Evolutionary conservation across 2,797 vertebrate species (phyloP), one percentile per base, ranked within the genome.

Genomic region (Sebastolobus altivelis): DNA sequence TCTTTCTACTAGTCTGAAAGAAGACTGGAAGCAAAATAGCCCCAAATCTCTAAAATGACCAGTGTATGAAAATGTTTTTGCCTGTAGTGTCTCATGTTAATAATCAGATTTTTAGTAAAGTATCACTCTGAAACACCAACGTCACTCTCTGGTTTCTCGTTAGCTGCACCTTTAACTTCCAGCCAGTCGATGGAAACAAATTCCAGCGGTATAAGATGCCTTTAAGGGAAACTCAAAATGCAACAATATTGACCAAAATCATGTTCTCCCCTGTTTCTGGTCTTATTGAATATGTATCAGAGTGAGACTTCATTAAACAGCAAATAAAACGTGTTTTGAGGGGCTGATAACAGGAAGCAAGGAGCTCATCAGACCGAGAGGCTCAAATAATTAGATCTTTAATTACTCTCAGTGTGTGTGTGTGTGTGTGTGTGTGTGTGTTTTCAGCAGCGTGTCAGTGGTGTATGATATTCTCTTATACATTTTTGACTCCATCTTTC

Each of bases 371-470:
- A 75, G 83, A 84, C 75, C 77, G 35, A 78, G 78, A 46, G 37
- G 79, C 72, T 72, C 78, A 33, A 65, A 72, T 91, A 88, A 92
- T 91, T 83, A 87, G 82, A 77, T 40, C 84, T 90, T 89, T 88
- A 91, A 92, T 91, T 87, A 89, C 66, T 60, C 4, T 27, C 31
- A 4, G 13, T 12, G 63, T 49, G 69, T 33, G 31, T 52, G 35
- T 66, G 52, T 20, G 20, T 65, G 3, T 38, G 12, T 20, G 63
- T 61, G 8, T 6, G 40, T 61, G 38, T 49, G 13, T 58, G 62
- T 46, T 37, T 58, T n/a, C 18, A 46, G 18, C 14, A 7, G 52
- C 35, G n/a, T 70, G 71, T 65, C 63, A 16, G 58, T 29, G 74
- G 35, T 55, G 40, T 2, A 0, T 60, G 20, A 49, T 31, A 62